A percentile compares a stretch with the other conserved stretches of the same genome.
These are phyloP conservation scores for Oxyteleia sp. DNA, from an alignment of 2,888 invertebrate species.

Conservation along the genomic window DNA sequence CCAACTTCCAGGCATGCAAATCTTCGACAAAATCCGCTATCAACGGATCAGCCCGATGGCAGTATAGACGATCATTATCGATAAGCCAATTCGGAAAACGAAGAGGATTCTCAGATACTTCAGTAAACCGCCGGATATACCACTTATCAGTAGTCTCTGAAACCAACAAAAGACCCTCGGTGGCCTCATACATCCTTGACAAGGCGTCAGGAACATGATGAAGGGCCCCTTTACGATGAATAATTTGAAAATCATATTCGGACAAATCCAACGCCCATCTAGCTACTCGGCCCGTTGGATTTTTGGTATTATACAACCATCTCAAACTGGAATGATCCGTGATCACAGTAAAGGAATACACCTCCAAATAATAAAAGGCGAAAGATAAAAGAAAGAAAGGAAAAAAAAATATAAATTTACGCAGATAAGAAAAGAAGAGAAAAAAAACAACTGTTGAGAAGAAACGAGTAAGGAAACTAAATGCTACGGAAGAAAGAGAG, in stretches of 20 bases:
- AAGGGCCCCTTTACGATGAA: slow-evolving; percentile 42
- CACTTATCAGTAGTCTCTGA: background rate
- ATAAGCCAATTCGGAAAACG: background rate
- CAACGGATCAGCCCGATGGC: background rate
- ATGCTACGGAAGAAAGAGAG: too few relatives aligned
- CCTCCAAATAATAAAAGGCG: slow-evolving; percentile 67
- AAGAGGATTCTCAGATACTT: too few relatives aligned
- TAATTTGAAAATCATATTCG: slow-evolving; percentile 1
- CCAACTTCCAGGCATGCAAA: slow-evolving; percentile 1
- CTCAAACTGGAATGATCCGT: slow-evolving; percentile 73
- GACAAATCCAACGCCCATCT: slow-evolving; percentile 74
- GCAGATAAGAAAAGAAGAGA: too few relatives aligned
- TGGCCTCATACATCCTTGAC: slow-evolving; percentile 42
- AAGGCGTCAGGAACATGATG: slow-evolving; percentile 69
- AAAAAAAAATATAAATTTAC: too few relatives aligned
- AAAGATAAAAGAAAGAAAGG: too few relatives aligned
- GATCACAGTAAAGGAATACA: slow-evolving; percentile 64
- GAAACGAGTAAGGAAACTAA: too few relatives aligned
- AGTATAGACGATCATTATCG: background rate
- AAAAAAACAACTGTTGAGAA: too few relatives aligned
- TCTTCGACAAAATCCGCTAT: background rate
- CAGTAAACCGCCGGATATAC: background rate
- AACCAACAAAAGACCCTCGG: background rate
- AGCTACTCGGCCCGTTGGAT: slow-evolving; percentile 63
- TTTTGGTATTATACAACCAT: slow-evolving; percentile 46